Evolutionary conservation across 2,888 invertebrate genomes (phyloP).

Genomic region (Myathropa florea): DNA sequence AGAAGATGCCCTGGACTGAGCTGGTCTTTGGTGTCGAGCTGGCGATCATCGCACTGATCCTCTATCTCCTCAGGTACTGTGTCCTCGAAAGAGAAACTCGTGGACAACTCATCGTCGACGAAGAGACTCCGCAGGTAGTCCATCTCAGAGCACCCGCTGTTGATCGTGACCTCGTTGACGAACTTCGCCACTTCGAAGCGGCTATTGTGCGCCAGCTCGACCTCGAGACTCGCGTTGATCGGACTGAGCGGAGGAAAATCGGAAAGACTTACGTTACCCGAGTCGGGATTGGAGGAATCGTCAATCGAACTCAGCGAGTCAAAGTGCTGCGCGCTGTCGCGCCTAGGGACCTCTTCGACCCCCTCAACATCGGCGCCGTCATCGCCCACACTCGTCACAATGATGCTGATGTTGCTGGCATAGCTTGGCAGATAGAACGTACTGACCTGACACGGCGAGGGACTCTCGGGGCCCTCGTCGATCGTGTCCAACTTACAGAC

Average conservation of each 20-base stretch:
- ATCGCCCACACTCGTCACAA: slow-evolving; percentile 73
- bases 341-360: not conserved
- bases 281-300: slow-evolving; percentile 79
- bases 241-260: slow-evolving; percentile 76
- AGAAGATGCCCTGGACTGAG: slow-evolving; percentile 59
- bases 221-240: slow-evolving; percentile 75
- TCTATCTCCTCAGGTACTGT: not conserved
- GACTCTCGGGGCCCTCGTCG: slow-evolving; percentile 63
- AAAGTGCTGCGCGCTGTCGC: slow-evolving; percentile 68
- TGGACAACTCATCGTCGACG: slow-evolving; percentile 50
- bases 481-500: slow-evolving; percentile 78
- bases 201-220: slow-evolving; percentile 76
- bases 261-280: slow-evolving; percentile 79
- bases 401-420: slow-evolving; percentile 77
- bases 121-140: slow-evolving; percentile 46
- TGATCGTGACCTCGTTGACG: slow-evolving; percentile 75
- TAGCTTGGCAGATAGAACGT: slow-evolving; percentile 73
- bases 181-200: slow-evolving; percentile 77
- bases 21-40: slow-evolving; percentile 36
- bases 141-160: slow-evolving; percentile 23
- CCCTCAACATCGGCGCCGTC: slow-evolving; percentile 1
- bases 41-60: slow-evolving; percentile 11
- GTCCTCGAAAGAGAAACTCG: slow-evolving; percentile 54
- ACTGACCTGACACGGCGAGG: slow-evolving; percentile 22
- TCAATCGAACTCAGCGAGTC: slow-evolving; percentile 78